A percentile compares a stretch with the other conserved stretches of the same genome.
Conservation (phyloP, 2,888 invertebrate species). For the Mactromeris polynyma region DNA sequence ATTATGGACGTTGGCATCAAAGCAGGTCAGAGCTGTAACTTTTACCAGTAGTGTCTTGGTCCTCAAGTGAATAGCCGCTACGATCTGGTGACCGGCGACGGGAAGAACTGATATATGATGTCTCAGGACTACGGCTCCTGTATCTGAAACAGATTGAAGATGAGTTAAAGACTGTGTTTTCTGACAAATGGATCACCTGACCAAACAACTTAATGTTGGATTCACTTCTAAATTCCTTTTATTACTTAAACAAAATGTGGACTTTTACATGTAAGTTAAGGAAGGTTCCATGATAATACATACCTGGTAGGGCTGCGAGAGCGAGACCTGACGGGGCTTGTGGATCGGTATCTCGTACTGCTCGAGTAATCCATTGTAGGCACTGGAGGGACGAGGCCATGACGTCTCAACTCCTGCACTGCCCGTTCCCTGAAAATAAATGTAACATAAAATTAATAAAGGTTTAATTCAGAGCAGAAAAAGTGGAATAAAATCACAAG, state of each 20-base stretch:
- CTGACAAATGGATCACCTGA: too few species aligned
- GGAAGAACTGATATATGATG: slow-evolving; percentile 72
- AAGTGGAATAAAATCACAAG: too few species aligned
- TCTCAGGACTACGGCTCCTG: slow-evolving; percentile 76
- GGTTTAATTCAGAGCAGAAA: background rate
- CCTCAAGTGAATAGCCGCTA: slow-evolving; percentile 74
- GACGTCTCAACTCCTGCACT: slow-evolving; percentile 85
- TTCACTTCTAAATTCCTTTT: too few species aligned
- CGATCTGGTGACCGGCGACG: slow-evolving; percentile 75
- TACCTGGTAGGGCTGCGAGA: slow-evolving; percentile 70
- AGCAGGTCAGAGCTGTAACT: slow-evolving; percentile 74
- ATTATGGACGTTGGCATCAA: slow-evolving; percentile 57
- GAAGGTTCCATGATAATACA: background rate
- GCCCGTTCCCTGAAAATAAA: slow-evolving; percentile 84
- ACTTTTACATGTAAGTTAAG: too few species aligned
- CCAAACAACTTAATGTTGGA: too few species aligned
- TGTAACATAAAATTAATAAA: background rate
- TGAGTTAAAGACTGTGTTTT: too few species aligned
- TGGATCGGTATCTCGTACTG: slow-evolving; percentile 63
- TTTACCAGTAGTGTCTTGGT: slow-evolving; percentile 74
- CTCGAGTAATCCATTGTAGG: slow-evolving; percentile 78
- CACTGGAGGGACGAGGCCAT: slow-evolving; percentile 83
- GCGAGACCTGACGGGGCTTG: slow-evolving; percentile 69
- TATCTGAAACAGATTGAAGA: slow-evolving; percentile 66
- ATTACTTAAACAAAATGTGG: too few species aligned